phyloP scores from a whole-genome alignment of 1,140 invertebrate genomes.

The Drosophila neocordata region DNA sequence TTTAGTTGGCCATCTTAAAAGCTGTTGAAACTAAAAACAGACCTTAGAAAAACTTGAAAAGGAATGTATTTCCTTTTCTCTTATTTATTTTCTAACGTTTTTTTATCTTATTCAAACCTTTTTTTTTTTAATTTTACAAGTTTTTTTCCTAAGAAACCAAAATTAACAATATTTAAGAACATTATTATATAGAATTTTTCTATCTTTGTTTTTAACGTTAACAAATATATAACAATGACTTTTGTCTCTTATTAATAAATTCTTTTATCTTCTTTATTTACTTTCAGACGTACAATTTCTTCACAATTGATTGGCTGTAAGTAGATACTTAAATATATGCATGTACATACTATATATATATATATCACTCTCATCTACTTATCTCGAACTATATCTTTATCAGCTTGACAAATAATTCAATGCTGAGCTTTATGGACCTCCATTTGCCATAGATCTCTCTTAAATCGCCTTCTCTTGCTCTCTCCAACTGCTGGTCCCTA shows the following conservation, averaged over 20 bases:
- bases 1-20: too few species aligned
- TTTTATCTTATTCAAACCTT: too few species aligned
- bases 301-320: slow-evolving; percentile 11
- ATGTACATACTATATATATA: neutral
- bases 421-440: slow-evolving; percentile 34
- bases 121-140: too few species aligned
- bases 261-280: neutral
- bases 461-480: slow-evolving; percentile 13
- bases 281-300: neutral
- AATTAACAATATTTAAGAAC: too few species aligned
- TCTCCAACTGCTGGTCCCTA: slow-evolving; percentile 11
- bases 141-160: too few species aligned
- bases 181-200: too few species aligned
- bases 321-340: neutral
- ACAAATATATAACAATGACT: neutral
- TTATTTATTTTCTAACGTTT: too few species aligned
- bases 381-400: slow-evolving; percentile 15
- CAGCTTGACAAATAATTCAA: slow-evolving; percentile 26
- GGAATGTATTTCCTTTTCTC: too few species aligned
- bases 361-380: neutral
- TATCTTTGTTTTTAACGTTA: too few species aligned
- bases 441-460: slow-evolving; percentile 42
- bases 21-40: too few species aligned
- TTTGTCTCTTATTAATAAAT: neutral
- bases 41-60: too few species aligned